Evolutionary conservation across 2,113 vertebrate genomes (phyloP).

Genomic region (Anhinga anhinga): DNA sequence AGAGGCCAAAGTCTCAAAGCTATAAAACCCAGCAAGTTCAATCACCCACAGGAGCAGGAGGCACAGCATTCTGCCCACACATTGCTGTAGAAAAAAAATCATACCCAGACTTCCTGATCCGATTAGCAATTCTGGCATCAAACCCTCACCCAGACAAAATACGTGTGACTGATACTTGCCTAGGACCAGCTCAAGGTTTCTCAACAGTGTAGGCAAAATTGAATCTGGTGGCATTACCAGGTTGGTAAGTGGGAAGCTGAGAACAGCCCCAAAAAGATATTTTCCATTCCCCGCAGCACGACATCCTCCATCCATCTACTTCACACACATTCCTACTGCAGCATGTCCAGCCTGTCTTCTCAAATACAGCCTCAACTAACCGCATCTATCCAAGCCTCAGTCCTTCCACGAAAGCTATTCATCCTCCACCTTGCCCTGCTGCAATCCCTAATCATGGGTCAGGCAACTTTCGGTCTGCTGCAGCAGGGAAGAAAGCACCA

Average conservation of each 20-base stretch:
- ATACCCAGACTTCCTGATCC: conserved; percentile 47
- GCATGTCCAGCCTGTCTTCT: background rate
- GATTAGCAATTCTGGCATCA: conserved; percentile 53
- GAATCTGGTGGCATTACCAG: background rate
- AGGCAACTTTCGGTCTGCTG: background rate
- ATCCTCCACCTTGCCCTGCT: background rate
- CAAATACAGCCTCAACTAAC: background rate
- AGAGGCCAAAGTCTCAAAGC: conserved; percentile 48
- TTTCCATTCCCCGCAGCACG: background rate
- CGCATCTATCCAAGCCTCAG: background rate
- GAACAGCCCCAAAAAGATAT: background rate
- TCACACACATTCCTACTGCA: background rate
- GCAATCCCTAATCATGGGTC: background rate
- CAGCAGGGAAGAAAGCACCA: background rate
- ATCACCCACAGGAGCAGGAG: background rate
- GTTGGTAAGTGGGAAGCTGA: background rate
- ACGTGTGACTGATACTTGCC: conserved; percentile 25
- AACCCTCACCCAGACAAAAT: conserved; percentile 29
- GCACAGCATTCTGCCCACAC: conserved; percentile 30
- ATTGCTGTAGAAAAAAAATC: conserved; percentile 1
- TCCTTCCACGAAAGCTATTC: background rate
- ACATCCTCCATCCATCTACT: background rate
- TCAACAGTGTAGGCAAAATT: background rate
- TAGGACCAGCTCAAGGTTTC: conserved; percentile 26
- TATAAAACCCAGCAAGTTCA: conserved; percentile 28